Evolutionary conservation across 2,113 vertebrate genomes (phyloP).

Genomic region (Aphelocoma coerulescens): DNA sequence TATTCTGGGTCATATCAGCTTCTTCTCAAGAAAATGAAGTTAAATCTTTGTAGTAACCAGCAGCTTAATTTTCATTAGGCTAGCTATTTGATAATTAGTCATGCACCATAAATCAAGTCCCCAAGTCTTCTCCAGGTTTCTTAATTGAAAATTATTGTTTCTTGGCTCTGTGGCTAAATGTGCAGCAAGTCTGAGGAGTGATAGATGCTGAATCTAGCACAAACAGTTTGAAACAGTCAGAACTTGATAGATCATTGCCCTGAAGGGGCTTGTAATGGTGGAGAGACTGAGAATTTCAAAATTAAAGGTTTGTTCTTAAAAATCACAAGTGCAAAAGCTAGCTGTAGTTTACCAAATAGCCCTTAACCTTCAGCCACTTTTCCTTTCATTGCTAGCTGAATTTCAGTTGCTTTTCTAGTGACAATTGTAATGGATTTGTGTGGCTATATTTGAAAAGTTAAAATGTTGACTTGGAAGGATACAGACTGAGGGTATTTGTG

Average conservation of each 20-base stretch:
- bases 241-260: constrained; percentile 93
- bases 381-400: constrained; percentile 10
- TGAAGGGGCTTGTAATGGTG: constrained; percentile 78
- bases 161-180: constrained; percentile 82
- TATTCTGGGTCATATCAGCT: constrained; percentile 70
- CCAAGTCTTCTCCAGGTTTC: constrained; percentile 88
- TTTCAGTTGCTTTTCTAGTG: background rate
- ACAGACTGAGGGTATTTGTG: constrained; percentile 13
- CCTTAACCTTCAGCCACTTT: constrained; percentile 31
- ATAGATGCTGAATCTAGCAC: constrained; percentile 90
- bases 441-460: constrained; percentile 20
- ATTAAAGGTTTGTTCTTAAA: constrained; percentile 80
- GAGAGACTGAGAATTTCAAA: constrained; percentile 83
- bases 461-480: constrained; percentile 14
- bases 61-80: constrained; percentile 87
- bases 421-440: background rate
- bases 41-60: constrained; percentile 84
- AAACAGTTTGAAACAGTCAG: constrained; percentile 96
- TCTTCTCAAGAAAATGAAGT: constrained; percentile 83
- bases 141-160: constrained; percentile 97
- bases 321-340: constrained; percentile 61
- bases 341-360: constrained; percentile 39
- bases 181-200: constrained; percentile 83
- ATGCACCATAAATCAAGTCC: constrained; percentile 95
- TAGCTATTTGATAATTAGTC: constrained; percentile 89